Conservation (phyloP, 2,888 invertebrate species). For the Thecophora atra region DNA sequence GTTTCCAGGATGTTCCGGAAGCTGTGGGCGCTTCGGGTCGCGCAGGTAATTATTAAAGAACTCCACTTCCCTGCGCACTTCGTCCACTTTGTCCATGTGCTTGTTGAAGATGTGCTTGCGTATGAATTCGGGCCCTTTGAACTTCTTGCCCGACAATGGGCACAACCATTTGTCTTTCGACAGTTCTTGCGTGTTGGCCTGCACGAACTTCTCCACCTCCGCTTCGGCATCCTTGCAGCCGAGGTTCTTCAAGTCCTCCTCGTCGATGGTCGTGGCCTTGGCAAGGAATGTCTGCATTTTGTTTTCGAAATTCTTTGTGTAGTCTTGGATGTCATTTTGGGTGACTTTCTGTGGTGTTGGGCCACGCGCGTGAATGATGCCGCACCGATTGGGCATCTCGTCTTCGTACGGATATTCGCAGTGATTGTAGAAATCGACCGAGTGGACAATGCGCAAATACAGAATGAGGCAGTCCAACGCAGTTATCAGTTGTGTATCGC, state of each 20-base stretch:
- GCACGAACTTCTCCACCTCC: constrained; percentile 89
- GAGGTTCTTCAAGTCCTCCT: constrained; percentile 84
- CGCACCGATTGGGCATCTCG: constrained; percentile 99
- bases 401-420: constrained; percentile 99
- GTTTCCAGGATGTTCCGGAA: constrained; percentile 82
- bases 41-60: constrained; percentile 97
- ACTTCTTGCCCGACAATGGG: constrained; percentile 98
- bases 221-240: constrained; percentile 78
- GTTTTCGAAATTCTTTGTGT: constrained; percentile 83
- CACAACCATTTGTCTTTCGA: constrained; percentile 99
- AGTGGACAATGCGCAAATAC: constrained; percentile 96
- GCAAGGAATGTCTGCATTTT: constrained; percentile 91
- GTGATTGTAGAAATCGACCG: constrained; percentile 98
- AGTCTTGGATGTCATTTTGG: constrained; percentile 70
- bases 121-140: constrained; percentile 98
- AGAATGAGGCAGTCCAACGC: constrained; percentile 85
- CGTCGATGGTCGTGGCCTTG: constrained; percentile 76
- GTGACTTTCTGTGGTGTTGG: constrained; percentile 83
- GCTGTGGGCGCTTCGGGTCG: constrained; percentile 93
- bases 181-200: constrained; percentile 94
- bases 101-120: constrained; percentile 98
- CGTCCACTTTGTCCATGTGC: constrained; percentile 95
- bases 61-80: constrained; percentile 95
- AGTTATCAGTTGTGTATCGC: constrained; percentile 76
- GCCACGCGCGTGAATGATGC: constrained; percentile 97